Percentiles rank a stretch among this genome's conserved stretches.
Conservation (phyloP, 2,797 vertebrate genomes). For the Simalia tracyae region DNA sequence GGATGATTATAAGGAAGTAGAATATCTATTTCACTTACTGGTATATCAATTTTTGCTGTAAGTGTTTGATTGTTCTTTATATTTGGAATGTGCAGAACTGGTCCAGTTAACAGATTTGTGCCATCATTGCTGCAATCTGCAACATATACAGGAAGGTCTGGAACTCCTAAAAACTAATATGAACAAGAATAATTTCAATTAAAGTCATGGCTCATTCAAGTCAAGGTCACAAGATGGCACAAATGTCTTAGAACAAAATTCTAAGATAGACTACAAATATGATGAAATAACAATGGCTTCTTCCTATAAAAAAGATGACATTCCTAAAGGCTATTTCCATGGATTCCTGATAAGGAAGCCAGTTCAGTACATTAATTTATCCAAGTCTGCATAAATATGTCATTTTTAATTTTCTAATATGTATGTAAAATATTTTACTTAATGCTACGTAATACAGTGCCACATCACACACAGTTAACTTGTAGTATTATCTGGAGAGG, state of each 20-base stretch:
- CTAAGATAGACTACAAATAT: neutral
- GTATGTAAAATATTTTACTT: neutral
- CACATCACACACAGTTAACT: neutral
- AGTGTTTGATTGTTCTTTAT: constrained; percentile 77
- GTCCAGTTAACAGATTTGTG: constrained; percentile 79
- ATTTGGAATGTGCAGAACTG: constrained; percentile 81
- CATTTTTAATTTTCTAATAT: too few relatives aligned
- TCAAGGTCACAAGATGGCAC: neutral
- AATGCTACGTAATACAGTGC: neutral
- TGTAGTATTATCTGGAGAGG: neutral
- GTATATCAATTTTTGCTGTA: constrained; percentile 81
- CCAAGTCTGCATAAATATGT: neutral
- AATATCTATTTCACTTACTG: constrained; percentile 71
- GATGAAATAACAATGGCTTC: neutral
- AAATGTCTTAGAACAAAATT: neutral
- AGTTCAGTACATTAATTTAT: neutral
- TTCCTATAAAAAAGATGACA: neutral
- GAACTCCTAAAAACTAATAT: constrained; percentile 77
- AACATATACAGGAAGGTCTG: constrained; percentile 72
- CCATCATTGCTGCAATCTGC: constrained; percentile 87
- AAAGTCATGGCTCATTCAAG: neutral
- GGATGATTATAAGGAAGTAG: neutral
- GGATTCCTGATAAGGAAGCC: neutral
- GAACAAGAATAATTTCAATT: neutral
- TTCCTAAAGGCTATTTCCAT: neutral